phyloP scores from a whole-genome alignment of 1,140 invertebrate species.

The Zophobas atratus region DNA sequence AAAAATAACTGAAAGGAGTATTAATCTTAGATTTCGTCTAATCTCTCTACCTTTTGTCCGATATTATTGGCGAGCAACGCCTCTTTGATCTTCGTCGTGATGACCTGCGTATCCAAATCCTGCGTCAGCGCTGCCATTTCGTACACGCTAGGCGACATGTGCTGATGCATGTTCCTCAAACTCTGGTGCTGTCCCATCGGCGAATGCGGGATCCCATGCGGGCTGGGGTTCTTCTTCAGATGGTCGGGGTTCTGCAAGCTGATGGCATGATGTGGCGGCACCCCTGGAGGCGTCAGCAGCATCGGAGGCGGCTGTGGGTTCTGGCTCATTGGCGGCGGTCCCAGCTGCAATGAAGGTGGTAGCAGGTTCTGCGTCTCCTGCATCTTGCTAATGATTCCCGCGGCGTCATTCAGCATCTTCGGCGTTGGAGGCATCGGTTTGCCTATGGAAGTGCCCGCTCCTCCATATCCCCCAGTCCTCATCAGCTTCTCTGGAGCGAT shows the following conservation, averaged over 20 bases:
- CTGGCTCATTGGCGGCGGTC: slow-evolving; percentile 53
- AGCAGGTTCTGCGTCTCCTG: slow-evolving; percentile 74
- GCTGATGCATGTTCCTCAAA: slow-evolving; percentile 81
- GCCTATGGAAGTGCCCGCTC: slow-evolving; percentile 80
- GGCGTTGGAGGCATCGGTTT: slow-evolving; percentile 83
- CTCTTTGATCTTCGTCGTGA: slow-evolving; percentile 98
- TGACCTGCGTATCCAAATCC: slow-evolving; percentile 95
- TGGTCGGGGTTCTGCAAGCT: slow-evolving; percentile 71
- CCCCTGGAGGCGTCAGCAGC: slow-evolving; percentile 75
- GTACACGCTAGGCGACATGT: slow-evolving; percentile 90
- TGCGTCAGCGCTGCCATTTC: slow-evolving; percentile 97
- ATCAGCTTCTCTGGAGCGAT: slow-evolving; percentile 97
- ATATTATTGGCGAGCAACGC: slow-evolving; percentile 97
- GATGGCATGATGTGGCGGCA: slow-evolving; percentile 77
- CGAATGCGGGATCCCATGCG: slow-evolving; percentile 73
- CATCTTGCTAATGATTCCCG: slow-evolving; percentile 81
- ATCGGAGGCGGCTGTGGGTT: slow-evolving; percentile 70
- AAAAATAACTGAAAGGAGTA: not conserved
- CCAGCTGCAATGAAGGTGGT: slow-evolving; percentile 70
- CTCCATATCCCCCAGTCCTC: slow-evolving; percentile 93
- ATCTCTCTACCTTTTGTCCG: slow-evolving; percentile 87
- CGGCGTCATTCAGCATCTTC: slow-evolving; percentile 81
- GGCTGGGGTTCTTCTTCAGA: slow-evolving; percentile 71
- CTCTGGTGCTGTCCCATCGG: slow-evolving; percentile 76
- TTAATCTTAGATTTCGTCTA: not conserved